phyloP scores from a whole-genome alignment of 2,888 invertebrate species.

The Noctua comes region DNA sequence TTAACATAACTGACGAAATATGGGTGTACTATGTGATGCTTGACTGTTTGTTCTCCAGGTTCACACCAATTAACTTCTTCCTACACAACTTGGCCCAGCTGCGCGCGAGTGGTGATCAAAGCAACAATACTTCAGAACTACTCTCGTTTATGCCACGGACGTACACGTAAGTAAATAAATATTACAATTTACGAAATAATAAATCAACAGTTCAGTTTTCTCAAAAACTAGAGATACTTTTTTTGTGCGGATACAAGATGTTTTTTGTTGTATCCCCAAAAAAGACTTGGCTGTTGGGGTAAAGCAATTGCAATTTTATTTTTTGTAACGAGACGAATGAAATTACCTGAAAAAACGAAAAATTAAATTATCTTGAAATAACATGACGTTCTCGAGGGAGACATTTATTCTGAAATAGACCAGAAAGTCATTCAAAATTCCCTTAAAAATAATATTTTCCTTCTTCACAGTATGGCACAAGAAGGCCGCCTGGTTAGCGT shows the following conservation, averaged over 20 bases:
- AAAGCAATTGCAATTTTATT: not conserved
- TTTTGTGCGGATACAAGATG: not conserved
- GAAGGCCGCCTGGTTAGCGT: constrained; percentile 97
- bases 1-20: no score
- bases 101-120: constrained; percentile 96
- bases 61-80: constrained; percentile 99
- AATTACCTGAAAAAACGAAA: no score
- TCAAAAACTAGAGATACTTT: not conserved
- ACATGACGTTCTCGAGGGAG: not conserved
- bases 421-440: not conserved
- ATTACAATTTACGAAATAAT: not conserved
- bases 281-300: not conserved
- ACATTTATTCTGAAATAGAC: not conserved
- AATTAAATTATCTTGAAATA: no score
- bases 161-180: constrained; percentile 93
- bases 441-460: not conserved
- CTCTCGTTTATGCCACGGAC: constrained; percentile 98
- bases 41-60: constrained; percentile 80
- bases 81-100: constrained; percentile 98
- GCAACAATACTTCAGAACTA: constrained; percentile 92
- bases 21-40: no score
- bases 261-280: not conserved
- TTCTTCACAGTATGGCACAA: constrained; percentile 92
- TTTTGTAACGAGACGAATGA: not conserved
- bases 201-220: not conserved